Conservation (phyloP, 30 jellyfish, hydroid and myxozoan species). For the Cassiopea xamachana region DNA sequence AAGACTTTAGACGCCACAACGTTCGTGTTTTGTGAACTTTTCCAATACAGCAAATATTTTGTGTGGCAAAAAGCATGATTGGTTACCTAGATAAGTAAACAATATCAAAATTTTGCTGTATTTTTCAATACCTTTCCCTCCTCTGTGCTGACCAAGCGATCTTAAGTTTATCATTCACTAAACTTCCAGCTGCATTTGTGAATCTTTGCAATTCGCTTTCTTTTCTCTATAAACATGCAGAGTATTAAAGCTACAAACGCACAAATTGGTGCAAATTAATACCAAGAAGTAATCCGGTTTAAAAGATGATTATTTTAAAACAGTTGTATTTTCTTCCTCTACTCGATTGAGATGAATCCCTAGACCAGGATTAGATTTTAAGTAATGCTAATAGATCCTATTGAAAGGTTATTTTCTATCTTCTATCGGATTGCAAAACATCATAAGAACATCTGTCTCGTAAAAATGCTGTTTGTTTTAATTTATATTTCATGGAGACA, state of each 20-base stretch:
- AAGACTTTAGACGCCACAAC: too few relatives aligned
- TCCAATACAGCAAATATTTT: too few relatives aligned
- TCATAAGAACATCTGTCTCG: background rate
- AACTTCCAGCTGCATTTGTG: conserved; percentile 14
- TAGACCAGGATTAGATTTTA: background rate
- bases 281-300: background rate
- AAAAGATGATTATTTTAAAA: background rate
- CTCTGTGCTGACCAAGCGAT: conserved; percentile 4
- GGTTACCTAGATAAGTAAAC: background rate
- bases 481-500: too few relatives aligned
- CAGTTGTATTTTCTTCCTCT: background rate
- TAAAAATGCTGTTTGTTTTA: too few relatives aligned
- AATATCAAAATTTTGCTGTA: background rate
- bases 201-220: conserved; percentile 13
- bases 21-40: too few relatives aligned
- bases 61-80: background rate
- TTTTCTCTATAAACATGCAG: background rate
- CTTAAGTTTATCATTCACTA: background rate
- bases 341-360: background rate
- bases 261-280: background rate
- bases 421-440: background rate
- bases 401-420: background rate
- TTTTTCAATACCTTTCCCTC: conserved; percentile 9
- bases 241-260: background rate
- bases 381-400: background rate